Conservation (phyloP, 2,888 invertebrate genomes). For the Drosophila phalerata region DNA sequence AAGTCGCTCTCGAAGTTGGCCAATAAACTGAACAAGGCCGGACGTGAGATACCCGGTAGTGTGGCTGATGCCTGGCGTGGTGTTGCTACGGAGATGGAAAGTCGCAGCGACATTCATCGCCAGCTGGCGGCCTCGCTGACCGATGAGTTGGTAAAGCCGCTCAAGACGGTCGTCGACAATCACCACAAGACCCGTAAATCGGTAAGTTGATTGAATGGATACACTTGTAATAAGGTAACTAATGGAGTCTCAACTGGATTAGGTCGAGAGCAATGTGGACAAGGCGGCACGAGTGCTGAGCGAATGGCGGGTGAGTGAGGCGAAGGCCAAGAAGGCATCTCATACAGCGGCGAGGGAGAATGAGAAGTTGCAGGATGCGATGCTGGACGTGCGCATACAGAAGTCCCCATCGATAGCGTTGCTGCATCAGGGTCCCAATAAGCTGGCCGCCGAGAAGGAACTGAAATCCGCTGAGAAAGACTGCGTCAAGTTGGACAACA, state of each 20-base stretch:
- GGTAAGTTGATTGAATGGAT: conserved; percentile 85
- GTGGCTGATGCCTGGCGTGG: conserved; percentile 96
- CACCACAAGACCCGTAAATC: conserved; percentile 90
- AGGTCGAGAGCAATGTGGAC: conserved; percentile 93
- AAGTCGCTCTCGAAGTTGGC: conserved; percentile 95
- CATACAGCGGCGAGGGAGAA: conserved; percentile 95
- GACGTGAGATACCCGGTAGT: conserved; percentile 91
- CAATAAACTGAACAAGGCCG: conserved; percentile 93
- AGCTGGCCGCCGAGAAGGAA: conserved; percentile 84
- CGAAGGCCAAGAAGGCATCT: conserved; percentile 95
- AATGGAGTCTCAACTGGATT: conserved; percentile 9
- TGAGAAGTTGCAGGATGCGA: conserved; percentile 95
- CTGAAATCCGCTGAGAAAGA: conserved; percentile 88
- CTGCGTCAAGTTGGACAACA: conserved; percentile 92
- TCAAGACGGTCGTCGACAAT: conserved; percentile 90
- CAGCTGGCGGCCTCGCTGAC: conserved; percentile 91
- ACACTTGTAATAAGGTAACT: not conserved
- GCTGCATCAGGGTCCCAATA: conserved; percentile 83
- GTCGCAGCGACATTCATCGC: conserved; percentile 95
- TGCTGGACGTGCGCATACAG: conserved; percentile 87
- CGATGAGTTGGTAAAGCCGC: conserved; percentile 96
- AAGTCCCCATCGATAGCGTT: conserved; percentile 85
- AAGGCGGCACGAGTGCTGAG: conserved; percentile 92
- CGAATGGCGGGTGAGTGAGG: conserved; percentile 94
- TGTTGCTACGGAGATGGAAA: conserved; percentile 96